Evolutionary conservation across 2,888 invertebrate species (phyloP), one percentile per base, ranked within the genome.

Genomic region (Scelioninae gen. 1): DNA sequence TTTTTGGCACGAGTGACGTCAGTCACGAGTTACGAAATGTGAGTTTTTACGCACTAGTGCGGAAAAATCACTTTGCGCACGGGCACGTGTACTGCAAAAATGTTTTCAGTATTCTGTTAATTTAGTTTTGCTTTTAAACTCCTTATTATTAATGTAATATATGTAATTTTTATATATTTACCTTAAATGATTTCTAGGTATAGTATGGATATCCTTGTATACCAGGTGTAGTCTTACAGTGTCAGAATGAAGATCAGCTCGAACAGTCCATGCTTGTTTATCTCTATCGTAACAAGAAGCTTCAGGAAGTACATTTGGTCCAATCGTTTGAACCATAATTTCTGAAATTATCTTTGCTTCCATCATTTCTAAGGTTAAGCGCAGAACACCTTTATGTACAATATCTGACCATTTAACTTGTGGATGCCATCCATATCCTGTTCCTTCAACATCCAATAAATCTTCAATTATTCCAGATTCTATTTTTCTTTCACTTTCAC

Each of bases 221-320:
- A 95, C 94, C 93, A 96, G 94, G 86, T 95, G 95, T 55, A 97
- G 93, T 15, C 96, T 94, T 75, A 97, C 95, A 23, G 95, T 95
- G 86, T 96, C 96, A 7, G 96, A 96, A 88, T 96, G 96, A 75
- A 95, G 94, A 91, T 97, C 96, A 47, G 96, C 95, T 85, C 96
- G 95, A 75, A 97, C 93, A 65, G 95, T 94, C 96, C 96, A 96
- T 6, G 96, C 96, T 89, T 94, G 94, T 88, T 96, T 96, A 92
- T 97, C 96, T 9, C 96, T 93, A 91, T 97, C 97, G 92, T 96
- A 96, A 90, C 96, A 96, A 0, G 95, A 94, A 0, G 94, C 94
- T 0, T 94, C 93, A 0, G 95, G 93, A 0, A 94, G 93, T 0
- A 93, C 92, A n/a, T 94, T 90, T 23, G 94, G 93, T 0, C 94